Conservation (phyloP, 2,113 vertebrate genomes). For the Epinephelus lanceolatus region DNA sequence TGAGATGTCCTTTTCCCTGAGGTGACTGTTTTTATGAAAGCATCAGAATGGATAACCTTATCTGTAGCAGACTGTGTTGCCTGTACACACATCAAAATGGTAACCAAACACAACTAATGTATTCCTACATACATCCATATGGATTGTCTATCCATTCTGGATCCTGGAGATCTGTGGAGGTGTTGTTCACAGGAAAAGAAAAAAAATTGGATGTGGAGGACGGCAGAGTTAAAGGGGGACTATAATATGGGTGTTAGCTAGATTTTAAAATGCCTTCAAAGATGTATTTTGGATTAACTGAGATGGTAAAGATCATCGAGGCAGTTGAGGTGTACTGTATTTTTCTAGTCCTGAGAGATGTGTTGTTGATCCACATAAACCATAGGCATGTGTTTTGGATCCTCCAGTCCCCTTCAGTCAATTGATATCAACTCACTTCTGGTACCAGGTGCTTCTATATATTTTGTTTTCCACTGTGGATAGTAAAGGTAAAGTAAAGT, state of each 20-base stretch:
- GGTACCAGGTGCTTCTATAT: no score
- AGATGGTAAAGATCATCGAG: not conserved
- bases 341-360: not conserved
- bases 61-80: not conserved
- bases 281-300: not conserved
- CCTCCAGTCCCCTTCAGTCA: not conserved
- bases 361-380: not conserved
- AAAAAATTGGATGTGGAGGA: not conserved
- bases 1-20: slow-evolving; percentile 5
- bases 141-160: not conserved
- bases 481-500: no score
- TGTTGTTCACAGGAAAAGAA: not conserved
- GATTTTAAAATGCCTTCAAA: not conserved
- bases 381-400: not conserved
- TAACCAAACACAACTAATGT: slow-evolving; percentile 1
- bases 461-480: no score
- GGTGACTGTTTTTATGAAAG: not conserved
- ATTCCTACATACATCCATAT: not conserved
- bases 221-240: not conserved
- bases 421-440: no score
- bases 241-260: not conserved
- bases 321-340: not conserved
- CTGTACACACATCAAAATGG: not conserved
- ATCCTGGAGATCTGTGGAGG: not conserved
- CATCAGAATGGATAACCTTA: slow-evolving; percentile 4